Conservation (phyloP, 2,797 vertebrate genomes). For the Protonibea diacanthus region DNA sequence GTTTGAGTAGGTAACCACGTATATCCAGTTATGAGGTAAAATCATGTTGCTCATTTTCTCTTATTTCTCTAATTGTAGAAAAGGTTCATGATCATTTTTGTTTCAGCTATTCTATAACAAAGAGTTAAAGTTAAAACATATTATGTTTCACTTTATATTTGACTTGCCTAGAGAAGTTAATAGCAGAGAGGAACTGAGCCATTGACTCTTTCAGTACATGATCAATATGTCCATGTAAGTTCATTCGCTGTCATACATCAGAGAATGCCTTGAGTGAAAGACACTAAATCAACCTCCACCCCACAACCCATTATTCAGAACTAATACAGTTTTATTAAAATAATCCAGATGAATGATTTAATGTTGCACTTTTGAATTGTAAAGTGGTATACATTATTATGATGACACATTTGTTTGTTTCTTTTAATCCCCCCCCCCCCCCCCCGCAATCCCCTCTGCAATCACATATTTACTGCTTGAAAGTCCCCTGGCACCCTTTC, state of each 20-base stretch:
- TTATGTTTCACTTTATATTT: neutral
- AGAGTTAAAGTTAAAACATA: neutral
- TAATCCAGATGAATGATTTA: conserved; percentile 68
- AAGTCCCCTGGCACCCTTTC: conserved; percentile 68
- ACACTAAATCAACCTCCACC: conserved; percentile 31
- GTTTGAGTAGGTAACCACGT: conserved; percentile 8
- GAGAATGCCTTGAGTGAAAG: conserved; percentile 19
- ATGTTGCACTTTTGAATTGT: conserved; percentile 71
- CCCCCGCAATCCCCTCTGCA: neutral
- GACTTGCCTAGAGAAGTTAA: neutral
- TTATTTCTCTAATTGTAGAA: neutral
- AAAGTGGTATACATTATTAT: conserved; percentile 72
- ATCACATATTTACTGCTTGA: conserved; percentile 67
- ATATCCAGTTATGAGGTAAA: conserved; percentile 8
- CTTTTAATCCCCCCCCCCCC: conserved; percentile 49
- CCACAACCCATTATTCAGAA: conserved; percentile 64
- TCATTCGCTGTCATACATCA: conserved; percentile 18
- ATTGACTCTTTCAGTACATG: conserved; percentile 14
- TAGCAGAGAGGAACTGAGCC: neutral
- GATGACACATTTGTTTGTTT: conserved; percentile 78
- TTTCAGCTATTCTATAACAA: neutral
- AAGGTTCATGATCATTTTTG: neutral
- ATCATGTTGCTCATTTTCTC: neutral
- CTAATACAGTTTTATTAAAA: conserved; percentile 69
- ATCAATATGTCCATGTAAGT: conserved; percentile 11